Evolutionary conservation across 2,888 invertebrate species (phyloP).

Genomic region (Gortyna flavago): DNA sequence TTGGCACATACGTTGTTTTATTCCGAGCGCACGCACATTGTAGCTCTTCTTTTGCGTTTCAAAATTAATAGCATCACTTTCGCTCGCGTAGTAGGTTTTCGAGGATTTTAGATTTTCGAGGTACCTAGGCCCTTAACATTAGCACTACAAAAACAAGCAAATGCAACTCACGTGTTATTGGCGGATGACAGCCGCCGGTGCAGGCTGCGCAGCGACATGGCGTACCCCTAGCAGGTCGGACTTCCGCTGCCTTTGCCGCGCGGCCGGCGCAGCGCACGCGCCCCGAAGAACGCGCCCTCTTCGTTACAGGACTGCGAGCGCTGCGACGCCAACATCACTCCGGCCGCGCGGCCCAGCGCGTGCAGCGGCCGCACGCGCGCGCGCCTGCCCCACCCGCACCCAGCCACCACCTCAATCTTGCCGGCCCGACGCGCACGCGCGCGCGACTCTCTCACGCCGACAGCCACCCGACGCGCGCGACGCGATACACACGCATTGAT

Average conservation of each 20-base stretch:
- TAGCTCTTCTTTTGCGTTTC: too few species aligned
- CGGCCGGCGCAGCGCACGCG: constrained; percentile 90
- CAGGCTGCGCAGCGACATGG: constrained; percentile 92
- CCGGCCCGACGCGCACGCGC: constrained; percentile 73
- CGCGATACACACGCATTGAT: constrained; percentile 68
- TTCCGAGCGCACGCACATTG: too few species aligned
- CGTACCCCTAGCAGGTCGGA: constrained; percentile 91
- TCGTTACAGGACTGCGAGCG: constrained; percentile 90
- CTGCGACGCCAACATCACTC: constrained; percentile 87
- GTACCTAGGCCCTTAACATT: too few species aligned
- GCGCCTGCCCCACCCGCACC: constrained; percentile 89
- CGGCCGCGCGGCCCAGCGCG: constrained; percentile 86
- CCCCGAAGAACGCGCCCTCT: constrained; percentile 89
- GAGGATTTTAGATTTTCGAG: too few species aligned
- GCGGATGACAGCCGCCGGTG: constrained; percentile 91
- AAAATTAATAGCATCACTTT: too few species aligned
- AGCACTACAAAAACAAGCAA: not conserved
- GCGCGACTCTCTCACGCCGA: constrained; percentile 69
- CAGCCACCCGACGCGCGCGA: constrained; percentile 58
- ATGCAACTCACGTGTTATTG: constrained; percentile 90
- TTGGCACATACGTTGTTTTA: too few species aligned
- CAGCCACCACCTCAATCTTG: constrained; percentile 89
- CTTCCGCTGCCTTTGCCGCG: constrained; percentile 90
- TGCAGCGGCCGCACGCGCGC: constrained; percentile 89
- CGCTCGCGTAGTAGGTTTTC: too few species aligned